Evolutionary conservation across 2,113 vertebrate species (phyloP).

Genomic region (Pyrgilauda ruficollis): DNA sequence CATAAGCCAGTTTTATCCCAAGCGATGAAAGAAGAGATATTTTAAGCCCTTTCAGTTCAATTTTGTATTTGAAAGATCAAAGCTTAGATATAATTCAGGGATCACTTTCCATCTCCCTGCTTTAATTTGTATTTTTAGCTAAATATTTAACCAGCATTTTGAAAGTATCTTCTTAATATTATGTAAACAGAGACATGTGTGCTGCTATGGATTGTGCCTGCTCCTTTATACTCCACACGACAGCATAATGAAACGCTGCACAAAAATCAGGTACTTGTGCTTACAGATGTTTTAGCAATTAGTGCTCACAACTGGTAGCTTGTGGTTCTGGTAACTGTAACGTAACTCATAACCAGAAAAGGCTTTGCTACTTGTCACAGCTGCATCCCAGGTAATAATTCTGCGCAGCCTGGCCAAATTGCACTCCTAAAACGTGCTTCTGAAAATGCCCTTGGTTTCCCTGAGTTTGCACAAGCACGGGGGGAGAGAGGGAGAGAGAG

Average conservation of each 20-base stretch:
- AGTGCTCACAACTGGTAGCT: conserved; percentile 56
- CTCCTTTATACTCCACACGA: background rate
- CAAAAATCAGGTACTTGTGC: conserved; percentile 51
- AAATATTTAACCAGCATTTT: conserved; percentile 63
- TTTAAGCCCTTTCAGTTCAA: conserved; percentile 20
- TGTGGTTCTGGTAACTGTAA: conserved; percentile 52
- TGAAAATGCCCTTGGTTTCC: background rate
- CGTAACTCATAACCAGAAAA: conserved; percentile 58
- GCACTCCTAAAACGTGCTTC: conserved; percentile 2
- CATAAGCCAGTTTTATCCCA: background rate
- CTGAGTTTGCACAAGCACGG: background rate
- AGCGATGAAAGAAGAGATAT: background rate
- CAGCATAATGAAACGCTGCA: conserved; percentile 10
- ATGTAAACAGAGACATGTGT: conserved; percentile 54
- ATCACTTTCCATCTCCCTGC: conserved; percentile 4
- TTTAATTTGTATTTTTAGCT: conserved; percentile 49
- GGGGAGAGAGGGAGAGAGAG: background rate
- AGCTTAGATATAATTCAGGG: conserved; percentile 27
- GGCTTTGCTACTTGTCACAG: conserved; percentile 39
- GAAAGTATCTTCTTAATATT: conserved; percentile 51
- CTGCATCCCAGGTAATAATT: conserved; percentile 59
- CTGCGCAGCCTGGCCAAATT: conserved; percentile 48
- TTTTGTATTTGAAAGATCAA: conserved; percentile 23
- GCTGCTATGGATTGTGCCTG: background rate
- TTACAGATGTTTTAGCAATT: conserved; percentile 71